Base-by-base conservation (phyloP, 2,797 vertebrate species). In the Lerista edwardsae region DNA sequence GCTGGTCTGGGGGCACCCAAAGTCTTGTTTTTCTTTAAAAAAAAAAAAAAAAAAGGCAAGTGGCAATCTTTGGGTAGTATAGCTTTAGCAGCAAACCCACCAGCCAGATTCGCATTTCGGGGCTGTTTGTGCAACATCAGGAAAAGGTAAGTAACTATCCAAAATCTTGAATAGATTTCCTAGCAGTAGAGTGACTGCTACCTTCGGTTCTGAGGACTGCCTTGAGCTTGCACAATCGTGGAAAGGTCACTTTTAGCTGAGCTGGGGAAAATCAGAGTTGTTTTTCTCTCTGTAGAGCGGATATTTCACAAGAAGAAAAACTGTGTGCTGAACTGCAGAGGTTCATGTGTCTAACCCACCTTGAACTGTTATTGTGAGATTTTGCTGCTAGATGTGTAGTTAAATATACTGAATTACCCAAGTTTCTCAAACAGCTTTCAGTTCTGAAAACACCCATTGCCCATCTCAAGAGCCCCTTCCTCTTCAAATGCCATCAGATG, bases 111-210 rank as follows among this genome's bases (percentile, higher is more conserved):
- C 19, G 25, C 29, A 17, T 64, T 31, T 14, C 25, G 5, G n/a
- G 15, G 67, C 55, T 15, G 9, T 51, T 15, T 47, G 14, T 27
- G 41, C 68, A 39, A 12, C 11, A 51, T 55, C 29, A 73, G 29
- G 10, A 31, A 36, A 79, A 73, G 75, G 76, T 84, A 84, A 82
- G 31, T n/a, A n/a, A n/a, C n/a, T n/a, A 29, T 4, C 69, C 25
- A 34, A 64, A 73, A 6, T 23, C 17, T 64, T 64, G 15, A 76
- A 61, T 61, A 36, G 31, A 55, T 25, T 71, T 77, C 55, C 68
- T 71, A 71, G 57, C n/a, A 29, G 55, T 55, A 55, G 11, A 55
- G 36, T 31, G 29, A 36, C n/a, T n/a, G 23, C 39, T 29, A 4
- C 41, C 21, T 78, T 31, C 47, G 15, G 15, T 72, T 21, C 27